Base-by-base conservation (phyloP, 2,797 vertebrate species). In the Buphagus erythrorhynchus region DNA sequence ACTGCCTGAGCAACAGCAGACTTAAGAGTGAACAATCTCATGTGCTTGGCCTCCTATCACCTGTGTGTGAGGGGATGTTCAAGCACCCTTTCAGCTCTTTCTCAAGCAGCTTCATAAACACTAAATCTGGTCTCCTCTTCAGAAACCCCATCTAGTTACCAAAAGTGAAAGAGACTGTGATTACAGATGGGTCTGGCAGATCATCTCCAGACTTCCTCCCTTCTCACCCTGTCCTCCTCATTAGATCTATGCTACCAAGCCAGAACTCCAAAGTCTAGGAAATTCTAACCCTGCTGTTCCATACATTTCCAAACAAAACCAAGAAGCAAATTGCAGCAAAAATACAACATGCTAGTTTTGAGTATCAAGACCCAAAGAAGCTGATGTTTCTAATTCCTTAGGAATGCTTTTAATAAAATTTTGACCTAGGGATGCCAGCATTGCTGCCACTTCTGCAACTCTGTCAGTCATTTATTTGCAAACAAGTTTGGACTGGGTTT, bases 331-430 rank as follows among this genome's bases (percentile, higher is more conserved):
- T 0, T 19, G 45, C 72, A 93, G 61, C 13, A 86, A 86, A 95
- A 88, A 65, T 33, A 35, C 40, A 29, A 57, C 65, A 25, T 54
- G 42, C 48, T 63, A 52, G 38, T 46, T 82, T 76, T 48, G 29
- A 71, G 26, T 66, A 36, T 13, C 24, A 11, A 78, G 58, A 72
- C 36, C 18, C 46, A 91, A 86, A 62, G 68, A 77, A 88, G 46
- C 19, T 55, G 33, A 67, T 59, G 17, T 16, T 86, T 79, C 78
- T 91, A 67, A 82, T 69, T 79, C 91, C 85, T 86, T 25, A 86
- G 77, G 91, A 95, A 95, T 90, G 88, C 31, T 83, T 94, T 88
- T 91, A 94, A 86, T 90, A 43, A 88, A 80, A 61, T 75, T 95
- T 86, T 90, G 73, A 94, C 85, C 94, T 12, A 48, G 28, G 54